Percentiles rank a stretch among this genome's conserved stretches.
Evolutionary conservation across 2,888 invertebrate genomes (phyloP).

Genomic region (Branchipolynoe longqiensis): DNA sequence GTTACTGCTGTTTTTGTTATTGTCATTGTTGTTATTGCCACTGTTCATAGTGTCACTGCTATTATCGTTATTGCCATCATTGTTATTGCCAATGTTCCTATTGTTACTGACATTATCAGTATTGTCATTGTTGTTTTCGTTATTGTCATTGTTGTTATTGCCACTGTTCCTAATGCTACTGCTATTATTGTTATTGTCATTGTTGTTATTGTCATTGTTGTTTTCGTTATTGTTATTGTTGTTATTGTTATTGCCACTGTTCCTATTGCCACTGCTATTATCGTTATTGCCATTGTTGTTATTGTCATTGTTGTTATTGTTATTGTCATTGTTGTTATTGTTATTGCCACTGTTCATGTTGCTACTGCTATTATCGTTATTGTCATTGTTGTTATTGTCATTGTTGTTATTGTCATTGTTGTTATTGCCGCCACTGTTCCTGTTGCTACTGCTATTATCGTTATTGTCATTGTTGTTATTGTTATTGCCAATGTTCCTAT

Average conservation of each 20-base stretch:
- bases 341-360: not conserved
- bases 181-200: not conserved
- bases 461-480: not conserved
- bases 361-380: not conserved
- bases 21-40: not conserved
- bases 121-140: not conserved
- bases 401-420: not conserved
- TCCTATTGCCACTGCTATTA: not conserved
- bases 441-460: not conserved
- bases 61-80: not conserved
- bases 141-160: not conserved
- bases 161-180: not conserved
- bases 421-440: not conserved
- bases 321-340: not conserved
- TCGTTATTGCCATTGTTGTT: not conserved
- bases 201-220: not conserved
- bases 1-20: not conserved
- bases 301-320: not conserved
- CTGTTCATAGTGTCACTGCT: not conserved
- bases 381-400: not conserved
- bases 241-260: not conserved
- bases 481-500: not conserved
- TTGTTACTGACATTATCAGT: not conserved
- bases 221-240: not conserved
- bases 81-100: not conserved